A percentile compares a stretch with the other conserved stretches of the same genome.
phyloP scores from a whole-genome alignment of 2,888 invertebrate genomes.

The Acholoe squamosa region DNA sequence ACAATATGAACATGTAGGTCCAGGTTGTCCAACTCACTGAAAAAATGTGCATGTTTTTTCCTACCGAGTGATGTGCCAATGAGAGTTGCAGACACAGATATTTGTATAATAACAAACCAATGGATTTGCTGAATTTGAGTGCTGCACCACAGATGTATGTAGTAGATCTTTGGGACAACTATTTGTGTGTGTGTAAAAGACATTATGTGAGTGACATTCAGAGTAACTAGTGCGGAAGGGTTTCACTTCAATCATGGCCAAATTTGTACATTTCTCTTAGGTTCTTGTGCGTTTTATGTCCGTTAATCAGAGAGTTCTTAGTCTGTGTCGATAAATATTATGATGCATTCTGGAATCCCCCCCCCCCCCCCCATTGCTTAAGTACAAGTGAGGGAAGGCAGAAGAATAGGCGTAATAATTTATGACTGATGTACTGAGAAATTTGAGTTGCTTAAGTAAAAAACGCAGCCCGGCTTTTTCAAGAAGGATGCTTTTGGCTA shows the following conservation, averaged over 20 bases:
- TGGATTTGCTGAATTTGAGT: slow-evolving; percentile 5
- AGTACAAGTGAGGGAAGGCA: background rate
- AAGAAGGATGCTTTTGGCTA: too few relatives aligned
- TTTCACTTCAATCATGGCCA: slow-evolving; percentile 48
- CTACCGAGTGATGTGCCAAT: slow-evolving; percentile 32
- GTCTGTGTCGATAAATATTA: background rate
- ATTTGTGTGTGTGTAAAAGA: slow-evolving; percentile 29
- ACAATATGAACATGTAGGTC: background rate
- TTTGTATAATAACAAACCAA: background rate
- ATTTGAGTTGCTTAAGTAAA: slow-evolving; percentile 3
- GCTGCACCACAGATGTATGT: slow-evolving; percentile 12
- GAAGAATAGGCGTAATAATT: background rate
- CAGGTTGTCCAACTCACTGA: background rate
- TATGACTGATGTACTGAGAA: background rate
- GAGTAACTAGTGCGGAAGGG: background rate
- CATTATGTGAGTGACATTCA: too few relatives aligned
- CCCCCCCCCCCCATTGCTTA: background rate
- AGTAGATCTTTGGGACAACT: background rate
- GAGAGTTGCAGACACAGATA: background rate
- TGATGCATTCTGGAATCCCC: background rate
- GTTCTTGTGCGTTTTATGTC: background rate
- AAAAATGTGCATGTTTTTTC: background rate
- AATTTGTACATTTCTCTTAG: background rate
- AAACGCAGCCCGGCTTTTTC: background rate
- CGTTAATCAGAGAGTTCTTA: background rate